Percentiles rank a stretch among this genome's conserved stretches.
Conservation (phyloP, 1,140 invertebrate species). For the Chrysomallon squamiferum region DNA sequence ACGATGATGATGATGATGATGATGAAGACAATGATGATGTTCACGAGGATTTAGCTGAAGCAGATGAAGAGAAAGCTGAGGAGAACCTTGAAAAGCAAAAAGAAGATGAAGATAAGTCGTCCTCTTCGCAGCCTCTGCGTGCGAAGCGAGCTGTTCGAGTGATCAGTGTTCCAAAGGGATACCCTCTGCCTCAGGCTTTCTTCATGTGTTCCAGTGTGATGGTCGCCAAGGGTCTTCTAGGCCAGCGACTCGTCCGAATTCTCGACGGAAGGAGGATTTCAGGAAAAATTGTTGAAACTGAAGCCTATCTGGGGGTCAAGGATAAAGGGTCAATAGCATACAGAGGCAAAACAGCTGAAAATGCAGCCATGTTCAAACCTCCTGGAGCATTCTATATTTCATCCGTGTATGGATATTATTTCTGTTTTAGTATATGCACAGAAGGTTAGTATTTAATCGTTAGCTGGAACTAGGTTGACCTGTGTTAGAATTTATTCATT, state of each 20-base stretch:
- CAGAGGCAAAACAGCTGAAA: slow-evolving; percentile 74
- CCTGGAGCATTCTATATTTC: slow-evolving; percentile 84
- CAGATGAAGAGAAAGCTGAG: no score
- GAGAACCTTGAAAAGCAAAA: no score
- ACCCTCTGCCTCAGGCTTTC: no score
- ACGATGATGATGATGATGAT: no score
- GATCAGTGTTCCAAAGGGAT: no score
- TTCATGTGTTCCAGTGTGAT: slow-evolving; percentile 19
- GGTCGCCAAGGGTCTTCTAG: slow-evolving; percentile 70
- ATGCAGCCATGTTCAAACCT: slow-evolving; percentile 80
- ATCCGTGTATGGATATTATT: slow-evolving; percentile 82
- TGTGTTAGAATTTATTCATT: no score
- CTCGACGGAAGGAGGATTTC: slow-evolving; percentile 61
- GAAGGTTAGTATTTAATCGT: slow-evolving; percentile 64
- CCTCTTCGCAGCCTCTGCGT: no score
- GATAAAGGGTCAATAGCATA: slow-evolving; percentile 79
- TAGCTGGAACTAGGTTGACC: no score
- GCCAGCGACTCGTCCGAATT: slow-evolving; percentile 69
- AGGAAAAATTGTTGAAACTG: slow-evolving; percentile 80
- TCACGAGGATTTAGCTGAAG: no score
- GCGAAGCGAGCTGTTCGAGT: no score
- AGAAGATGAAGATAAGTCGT: no score
- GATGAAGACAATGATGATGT: no score
- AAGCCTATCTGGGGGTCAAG: slow-evolving; percentile 72
- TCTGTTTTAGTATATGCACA: slow-evolving; percentile 84